Percentiles rank a stretch among this genome's conserved stretches.
Conservation (phyloP, 2,797 vertebrate species). For the Psittacula derbiana region DNA sequence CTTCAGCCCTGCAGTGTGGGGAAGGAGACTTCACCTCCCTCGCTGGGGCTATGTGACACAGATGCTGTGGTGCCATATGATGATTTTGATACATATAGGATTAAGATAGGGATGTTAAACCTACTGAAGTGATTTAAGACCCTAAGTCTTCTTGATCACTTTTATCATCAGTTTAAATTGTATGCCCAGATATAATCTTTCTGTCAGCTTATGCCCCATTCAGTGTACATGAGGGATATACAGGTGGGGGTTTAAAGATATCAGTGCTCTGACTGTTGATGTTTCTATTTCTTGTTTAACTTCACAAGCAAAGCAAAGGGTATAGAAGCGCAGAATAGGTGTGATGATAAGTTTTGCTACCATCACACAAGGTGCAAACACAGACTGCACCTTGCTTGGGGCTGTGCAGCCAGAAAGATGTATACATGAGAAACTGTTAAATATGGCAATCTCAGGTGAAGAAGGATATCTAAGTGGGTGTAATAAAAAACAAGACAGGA, state of each 20-base stretch:
- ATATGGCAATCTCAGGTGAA: neutral
- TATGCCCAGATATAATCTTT: neutral
- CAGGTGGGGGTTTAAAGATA: neutral
- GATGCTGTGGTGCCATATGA: neutral
- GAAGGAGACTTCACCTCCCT: neutral
- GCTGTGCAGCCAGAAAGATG: neutral
- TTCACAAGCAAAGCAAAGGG: neutral
- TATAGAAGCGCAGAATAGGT: neutral
- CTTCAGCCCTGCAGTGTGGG: neutral
- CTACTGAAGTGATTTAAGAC: neutral
- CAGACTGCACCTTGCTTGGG: neutral
- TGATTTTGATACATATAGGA: neutral
- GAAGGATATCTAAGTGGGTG: neutral
- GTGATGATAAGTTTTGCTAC: neutral
- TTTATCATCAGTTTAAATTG: neutral
- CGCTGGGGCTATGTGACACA: neutral
- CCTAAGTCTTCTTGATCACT: neutral
- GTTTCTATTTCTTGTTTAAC: neutral
- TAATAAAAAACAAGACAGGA: neutral
- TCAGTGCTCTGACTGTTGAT: neutral
- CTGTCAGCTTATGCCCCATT: neutral
- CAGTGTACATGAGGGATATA: fast-evolving
- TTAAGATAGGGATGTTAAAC: neutral
- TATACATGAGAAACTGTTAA: neutral
- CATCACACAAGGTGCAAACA: neutral